phyloP scores from a whole-genome alignment of 2,888 invertebrate species.

The Eueremaeus valkanovi region DNA sequence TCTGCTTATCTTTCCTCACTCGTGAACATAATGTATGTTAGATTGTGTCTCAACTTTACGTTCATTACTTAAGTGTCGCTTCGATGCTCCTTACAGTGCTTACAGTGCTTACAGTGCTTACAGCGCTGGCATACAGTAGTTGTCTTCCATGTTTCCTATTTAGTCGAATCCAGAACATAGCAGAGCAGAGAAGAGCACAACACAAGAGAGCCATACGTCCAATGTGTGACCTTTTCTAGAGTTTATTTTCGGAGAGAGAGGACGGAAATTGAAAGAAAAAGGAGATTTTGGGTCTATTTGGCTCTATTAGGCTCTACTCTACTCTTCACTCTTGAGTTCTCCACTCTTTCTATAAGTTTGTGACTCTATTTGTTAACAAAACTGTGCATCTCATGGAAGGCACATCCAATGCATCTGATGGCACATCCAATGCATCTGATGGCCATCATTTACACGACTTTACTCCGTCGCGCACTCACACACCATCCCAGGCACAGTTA shows the following conservation, averaged over 20 bases:
- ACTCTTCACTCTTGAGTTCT: background rate
- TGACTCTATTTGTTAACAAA: slow-evolving; percentile 10
- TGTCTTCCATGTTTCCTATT: slow-evolving; percentile 34
- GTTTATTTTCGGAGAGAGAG: slow-evolving; percentile 31
- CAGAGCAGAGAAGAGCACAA: background rate
- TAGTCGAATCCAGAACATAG: background rate
- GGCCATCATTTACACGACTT: slow-evolving; percentile 31
- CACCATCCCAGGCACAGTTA: background rate
- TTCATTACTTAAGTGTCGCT: slow-evolving; percentile 35
- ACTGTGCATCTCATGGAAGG: background rate
- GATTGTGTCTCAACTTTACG: slow-evolving; percentile 5
- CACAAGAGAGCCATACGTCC: slow-evolving; percentile 17
- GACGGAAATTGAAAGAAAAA: slow-evolving; percentile 28
- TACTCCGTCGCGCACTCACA: background rate
- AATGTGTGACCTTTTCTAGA: slow-evolving; percentile 26
- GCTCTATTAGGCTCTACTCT: background rate
- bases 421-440: slow-evolving; percentile 30
- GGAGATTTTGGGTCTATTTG: too few relatives aligned
- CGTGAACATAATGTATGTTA: slow-evolving; percentile 29
- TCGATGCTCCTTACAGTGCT: slow-evolving; percentile 4
- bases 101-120: background rate
- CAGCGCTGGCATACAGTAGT: background rate
- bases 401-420: background rate
- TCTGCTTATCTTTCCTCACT: slow-evolving; percentile 27
- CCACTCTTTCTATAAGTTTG: slow-evolving; percentile 23